A percentile compares a stretch with the other conserved stretches of the same genome.
Evolutionary conservation across 2,888 invertebrate genomes (phyloP).

Genomic region (Gnatocerus cornutus): DNA sequence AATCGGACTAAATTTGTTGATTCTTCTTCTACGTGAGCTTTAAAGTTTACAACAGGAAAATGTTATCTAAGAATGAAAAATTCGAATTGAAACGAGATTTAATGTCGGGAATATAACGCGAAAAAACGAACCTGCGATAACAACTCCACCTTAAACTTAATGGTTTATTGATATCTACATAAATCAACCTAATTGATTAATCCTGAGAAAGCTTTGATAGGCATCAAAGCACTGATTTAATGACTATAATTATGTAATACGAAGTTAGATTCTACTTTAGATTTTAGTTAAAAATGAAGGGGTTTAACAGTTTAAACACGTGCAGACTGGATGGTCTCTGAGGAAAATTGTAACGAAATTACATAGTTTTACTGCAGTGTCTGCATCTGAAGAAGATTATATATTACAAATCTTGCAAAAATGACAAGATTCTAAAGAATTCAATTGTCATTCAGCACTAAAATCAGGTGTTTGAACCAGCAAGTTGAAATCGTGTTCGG

Average conservation of each 20-base stretch:
- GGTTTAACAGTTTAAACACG: constrained; percentile 1
- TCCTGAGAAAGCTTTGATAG: constrained; percentile 33
- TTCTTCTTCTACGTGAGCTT: not conserved
- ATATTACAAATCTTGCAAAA: too few species aligned
- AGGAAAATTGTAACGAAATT: not conserved
- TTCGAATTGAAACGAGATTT: constrained; percentile 2
- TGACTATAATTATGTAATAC: constrained; percentile 36
- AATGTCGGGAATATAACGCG: constrained; percentile 8
- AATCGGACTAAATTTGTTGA: constrained; percentile 2
- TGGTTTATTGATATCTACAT: constrained; percentile 30
- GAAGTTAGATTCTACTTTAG: constrained; percentile 30
- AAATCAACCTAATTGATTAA: constrained; percentile 33
- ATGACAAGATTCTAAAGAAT: too few species aligned
- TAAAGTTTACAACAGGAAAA: constrained; percentile 1
- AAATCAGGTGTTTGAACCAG: too few species aligned
- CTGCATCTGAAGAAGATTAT: too few species aligned
- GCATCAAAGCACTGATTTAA: constrained; percentile 30
- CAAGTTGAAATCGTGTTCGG: too few species aligned
- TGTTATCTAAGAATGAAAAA: constrained; percentile 5
- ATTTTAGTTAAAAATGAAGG: constrained; percentile 26
- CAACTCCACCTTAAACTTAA: constrained; percentile 22
- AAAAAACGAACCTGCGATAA: constrained; percentile 16
- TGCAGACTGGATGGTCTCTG: not conserved
- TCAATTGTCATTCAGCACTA: too few species aligned
- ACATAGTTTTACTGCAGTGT: too few species aligned